Percentiles rank a stretch among this genome's conserved stretches.
Evolutionary conservation across 2,888 invertebrate species (phyloP).

Genomic region (Meloe dianella): DNA sequence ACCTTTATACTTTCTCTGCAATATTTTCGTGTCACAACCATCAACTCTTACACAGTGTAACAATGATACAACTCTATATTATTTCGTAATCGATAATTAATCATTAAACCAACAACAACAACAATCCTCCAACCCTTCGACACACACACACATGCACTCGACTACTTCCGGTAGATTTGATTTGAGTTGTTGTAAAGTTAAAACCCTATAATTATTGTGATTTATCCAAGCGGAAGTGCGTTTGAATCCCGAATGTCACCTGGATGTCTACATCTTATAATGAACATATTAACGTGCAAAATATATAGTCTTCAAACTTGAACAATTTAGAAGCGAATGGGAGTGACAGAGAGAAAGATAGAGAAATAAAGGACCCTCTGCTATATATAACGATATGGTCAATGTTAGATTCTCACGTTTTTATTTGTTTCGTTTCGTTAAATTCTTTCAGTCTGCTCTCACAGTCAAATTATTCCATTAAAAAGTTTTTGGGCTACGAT

Average conservation of each 20-base stretch:
- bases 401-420: slow-evolving; percentile 8
- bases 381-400: not conserved
- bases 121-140: not conserved
- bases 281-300: not conserved
- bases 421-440: not conserved
- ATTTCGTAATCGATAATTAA: slow-evolving; percentile 8
- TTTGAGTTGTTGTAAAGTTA: not conserved
- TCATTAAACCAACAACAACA: not conserved
- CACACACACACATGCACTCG: too few species aligned
- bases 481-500: not conserved
- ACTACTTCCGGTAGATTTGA: slow-evolving; percentile 5
- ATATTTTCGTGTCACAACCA: slow-evolving; percentile 8
- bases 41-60: not conserved
- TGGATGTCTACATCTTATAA: not conserved
- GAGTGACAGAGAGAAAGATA: too few species aligned
- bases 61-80: slow-evolving; percentile 5
- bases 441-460: not conserved
- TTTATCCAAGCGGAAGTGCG: slow-evolving; percentile 3
- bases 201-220: not conserved
- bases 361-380: not conserved
- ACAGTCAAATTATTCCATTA: not conserved
- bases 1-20: slow-evolving; percentile 10
- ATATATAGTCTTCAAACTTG: slow-evolving; percentile 5
- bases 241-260: not conserved
- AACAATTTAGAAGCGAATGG: not conserved